phyloP scores from a whole-genome alignment of 1,140 invertebrate species.

The Drosophila murphyi region DNA sequence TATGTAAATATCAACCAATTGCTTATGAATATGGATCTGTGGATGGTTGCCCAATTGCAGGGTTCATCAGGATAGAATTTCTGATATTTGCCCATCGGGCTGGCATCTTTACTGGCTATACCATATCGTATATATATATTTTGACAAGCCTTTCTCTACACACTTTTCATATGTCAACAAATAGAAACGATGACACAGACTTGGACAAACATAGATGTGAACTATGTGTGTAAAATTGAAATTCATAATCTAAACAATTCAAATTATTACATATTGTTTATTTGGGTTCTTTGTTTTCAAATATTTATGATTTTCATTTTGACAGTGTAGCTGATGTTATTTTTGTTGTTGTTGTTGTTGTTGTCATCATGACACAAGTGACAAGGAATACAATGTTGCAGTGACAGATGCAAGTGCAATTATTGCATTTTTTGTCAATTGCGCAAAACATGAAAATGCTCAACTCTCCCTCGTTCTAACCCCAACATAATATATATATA shows the following conservation, averaged over 20 bases:
- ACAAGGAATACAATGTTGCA: slow-evolving; percentile 34
- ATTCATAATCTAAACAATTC: background rate
- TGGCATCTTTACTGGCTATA: too few relatives aligned
- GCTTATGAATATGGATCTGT: too few relatives aligned
- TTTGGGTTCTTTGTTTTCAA: background rate
- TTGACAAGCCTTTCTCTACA: too few relatives aligned
- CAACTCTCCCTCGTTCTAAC: background rate
- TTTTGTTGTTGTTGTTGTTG: background rate
- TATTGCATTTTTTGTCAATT: slow-evolving; percentile 51
- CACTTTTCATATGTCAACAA: too few relatives aligned
- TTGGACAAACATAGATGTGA: too few relatives aligned
- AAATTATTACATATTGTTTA: background rate
- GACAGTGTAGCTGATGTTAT: slow-evolving; percentile 1
- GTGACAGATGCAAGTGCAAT: slow-evolving; percentile 44
- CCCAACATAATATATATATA: background rate
- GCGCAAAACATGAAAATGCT: slow-evolving; percentile 29
- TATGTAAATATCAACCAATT: too few relatives aligned
- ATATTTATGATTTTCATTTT: background rate
- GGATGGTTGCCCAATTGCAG: too few relatives aligned
- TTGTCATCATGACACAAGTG: slow-evolving; percentile 18
- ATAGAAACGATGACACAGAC: too few relatives aligned
- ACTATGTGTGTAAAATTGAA: background rate
- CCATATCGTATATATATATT: too few relatives aligned
- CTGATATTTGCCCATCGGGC: too few relatives aligned
- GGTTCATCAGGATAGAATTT: too few relatives aligned